These are phyloP conservation scores for Bolinopsis microptera DNA, from an alignment of 37 sponge, comb jelly and placozoan genomes.

Conservation along the genomic window DNA sequence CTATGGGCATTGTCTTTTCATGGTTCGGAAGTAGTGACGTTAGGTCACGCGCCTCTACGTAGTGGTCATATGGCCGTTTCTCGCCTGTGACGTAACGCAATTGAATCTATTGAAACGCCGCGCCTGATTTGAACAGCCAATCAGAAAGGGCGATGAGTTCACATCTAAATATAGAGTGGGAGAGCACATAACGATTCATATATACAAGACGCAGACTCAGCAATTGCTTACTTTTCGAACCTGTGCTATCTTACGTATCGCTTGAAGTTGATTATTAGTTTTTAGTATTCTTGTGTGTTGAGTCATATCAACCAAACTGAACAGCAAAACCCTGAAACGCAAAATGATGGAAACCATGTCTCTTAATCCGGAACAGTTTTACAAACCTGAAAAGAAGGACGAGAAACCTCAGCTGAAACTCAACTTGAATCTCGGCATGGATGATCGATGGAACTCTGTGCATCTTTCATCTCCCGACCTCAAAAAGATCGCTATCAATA, in stretches of 20 bases:
- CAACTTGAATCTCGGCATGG: constrained; percentile 45
- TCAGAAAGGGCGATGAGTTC: constrained; percentile 45
- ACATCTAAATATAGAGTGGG: constrained; percentile 64
- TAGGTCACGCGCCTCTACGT: neutral
- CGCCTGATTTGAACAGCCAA: constrained; percentile 63
- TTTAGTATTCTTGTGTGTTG: neutral
- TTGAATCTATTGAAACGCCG: constrained; percentile 66
- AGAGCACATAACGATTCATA: constrained; percentile 63
- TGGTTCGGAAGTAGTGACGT: neutral
- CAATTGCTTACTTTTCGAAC: constrained; percentile 62
- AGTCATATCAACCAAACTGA: constrained; percentile 31
- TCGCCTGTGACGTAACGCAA: constrained; percentile 64
- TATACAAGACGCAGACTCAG: constrained; percentile 50
- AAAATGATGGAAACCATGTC: constrained; percentile 66
- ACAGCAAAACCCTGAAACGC: neutral
- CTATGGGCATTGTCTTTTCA: neutral
- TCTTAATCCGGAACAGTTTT: constrained; percentile 54
- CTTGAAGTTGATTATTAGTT: neutral
- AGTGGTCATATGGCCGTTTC: neutral
- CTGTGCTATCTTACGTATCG: constrained; percentile 22
- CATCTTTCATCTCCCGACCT: constrained; percentile 31
- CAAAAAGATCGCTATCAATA: constrained; percentile 55
- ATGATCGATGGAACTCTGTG: constrained; percentile 39
- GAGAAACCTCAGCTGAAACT: constrained; percentile 61
- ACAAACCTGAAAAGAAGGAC: constrained; percentile 59